phyloP scores from a whole-genome alignment of 2,113 vertebrate species.

The Centrocercus urophasianus region DNA sequence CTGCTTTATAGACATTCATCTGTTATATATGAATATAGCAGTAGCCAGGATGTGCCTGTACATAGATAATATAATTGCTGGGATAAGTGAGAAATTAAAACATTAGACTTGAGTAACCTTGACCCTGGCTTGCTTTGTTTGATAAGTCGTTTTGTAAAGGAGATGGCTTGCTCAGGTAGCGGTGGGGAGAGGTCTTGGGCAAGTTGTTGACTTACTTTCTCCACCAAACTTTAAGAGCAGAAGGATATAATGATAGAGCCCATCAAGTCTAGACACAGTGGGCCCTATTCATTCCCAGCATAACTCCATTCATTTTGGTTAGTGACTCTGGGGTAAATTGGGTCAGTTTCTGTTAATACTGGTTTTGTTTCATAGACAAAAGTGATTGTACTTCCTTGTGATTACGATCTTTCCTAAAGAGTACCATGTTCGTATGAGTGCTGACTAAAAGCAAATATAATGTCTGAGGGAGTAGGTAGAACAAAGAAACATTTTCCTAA shows the following conservation, averaged over 20 bases:
- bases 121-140: background rate
- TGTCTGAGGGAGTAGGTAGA: background rate
- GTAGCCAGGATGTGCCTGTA: background rate
- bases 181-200: background rate
- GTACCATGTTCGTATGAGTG: constrained; percentile 32
- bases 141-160: background rate
- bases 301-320: constrained; percentile 46
- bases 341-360: constrained; percentile 52
- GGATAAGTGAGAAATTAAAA: background rate
- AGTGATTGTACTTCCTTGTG: constrained; percentile 59
- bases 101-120: background rate
- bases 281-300: constrained; percentile 32
- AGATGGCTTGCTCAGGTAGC: background rate
- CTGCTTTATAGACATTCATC: background rate
- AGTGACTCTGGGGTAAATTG: constrained; percentile 55
- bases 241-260: background rate
- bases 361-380: constrained; percentile 61
- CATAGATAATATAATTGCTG: background rate
- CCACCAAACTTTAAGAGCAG: background rate
- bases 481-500: constrained; percentile 27
- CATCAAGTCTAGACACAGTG: constrained; percentile 31
- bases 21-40: background rate
- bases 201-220: constrained; percentile 26
- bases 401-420: constrained; percentile 65
- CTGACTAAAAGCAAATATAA: constrained; percentile 61